Percentiles rank a stretch among this genome's conserved stretches.
These are phyloP conservation scores for Bostrychus sinensis DNA, from an alignment of 2,113 vertebrate genomes.

Conservation along the genomic window DNA sequence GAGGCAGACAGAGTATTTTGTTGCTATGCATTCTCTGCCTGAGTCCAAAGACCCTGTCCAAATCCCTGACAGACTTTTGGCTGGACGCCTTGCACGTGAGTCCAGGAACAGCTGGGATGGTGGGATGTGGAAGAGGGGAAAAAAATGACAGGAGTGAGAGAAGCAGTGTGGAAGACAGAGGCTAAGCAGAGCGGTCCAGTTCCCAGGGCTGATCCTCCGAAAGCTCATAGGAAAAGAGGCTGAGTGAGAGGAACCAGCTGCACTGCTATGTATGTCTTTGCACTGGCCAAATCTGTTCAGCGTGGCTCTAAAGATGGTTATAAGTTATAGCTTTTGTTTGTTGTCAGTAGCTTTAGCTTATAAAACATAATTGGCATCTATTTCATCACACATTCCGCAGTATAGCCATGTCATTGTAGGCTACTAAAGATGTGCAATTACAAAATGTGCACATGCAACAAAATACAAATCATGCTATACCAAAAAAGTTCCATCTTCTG, in stretches of 20 bases:
- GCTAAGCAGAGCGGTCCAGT: constrained; percentile 56
- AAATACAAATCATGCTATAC: no score
- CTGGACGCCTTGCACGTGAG: constrained; percentile 69
- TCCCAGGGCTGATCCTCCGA: constrained; percentile 70
- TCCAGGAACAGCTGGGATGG: constrained; percentile 67
- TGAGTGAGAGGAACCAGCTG: constrained; percentile 49
- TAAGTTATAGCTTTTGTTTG: neutral
- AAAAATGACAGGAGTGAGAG: constrained; percentile 3
- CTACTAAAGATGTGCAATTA: no score
- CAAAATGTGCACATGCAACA: no score
- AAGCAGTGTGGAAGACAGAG: constrained; percentile 29
- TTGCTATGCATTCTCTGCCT: constrained; percentile 29
- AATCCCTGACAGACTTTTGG: constrained; percentile 70
- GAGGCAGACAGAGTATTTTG: constrained; percentile 23
- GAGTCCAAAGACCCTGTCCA: constrained; percentile 42
- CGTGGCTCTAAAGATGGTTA: constrained; percentile 12
- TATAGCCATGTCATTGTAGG: no score
- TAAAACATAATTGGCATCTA: no score
- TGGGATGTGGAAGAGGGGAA: constrained; percentile 20
- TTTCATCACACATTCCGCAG: no score
- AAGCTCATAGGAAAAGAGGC: constrained; percentile 52
- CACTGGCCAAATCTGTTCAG: constrained; percentile 19
- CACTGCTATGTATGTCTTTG: constrained; percentile 20
- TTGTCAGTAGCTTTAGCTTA: neutral
- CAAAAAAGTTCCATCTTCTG: no score